Base-by-base conservation (phyloP, 2,888 invertebrate species). In the Sarcophaga caerulescens region DNA sequence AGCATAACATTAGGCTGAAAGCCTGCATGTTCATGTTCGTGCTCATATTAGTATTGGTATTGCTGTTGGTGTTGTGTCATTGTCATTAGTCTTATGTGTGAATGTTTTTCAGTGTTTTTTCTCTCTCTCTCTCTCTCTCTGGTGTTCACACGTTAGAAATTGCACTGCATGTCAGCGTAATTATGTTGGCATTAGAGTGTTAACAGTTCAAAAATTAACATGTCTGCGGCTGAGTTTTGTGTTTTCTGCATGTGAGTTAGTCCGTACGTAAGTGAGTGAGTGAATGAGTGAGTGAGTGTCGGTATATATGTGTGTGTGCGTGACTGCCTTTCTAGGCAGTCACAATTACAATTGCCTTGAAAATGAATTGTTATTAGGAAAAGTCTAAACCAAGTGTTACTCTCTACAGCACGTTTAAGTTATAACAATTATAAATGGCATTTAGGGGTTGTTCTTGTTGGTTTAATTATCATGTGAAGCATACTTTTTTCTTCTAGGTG, bases 121-220 rank as follows among this genome's bases (percentile, higher is more conserved):
- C 35, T 10, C 35, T 35, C 8, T 35, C 35, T 35, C 10, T 35
- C 8, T 66, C 25, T 52, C 14, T 78, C 25, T 57, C 45, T 78
- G 81, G 35, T 71, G 71, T 85, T 79, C 71, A 65, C 66, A 59
- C 62, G 65, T 69, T 45, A 62, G 21, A 81, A 84, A 84, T 84
- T 81, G 79, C 85, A 85, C 71, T 85, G 85, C 87, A 85, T 87
- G 84, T 87, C 81, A 81, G 86, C 84, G 86, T 88, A 88, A 88
- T 88, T 88, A 86, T 86, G 88, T 87, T 87, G 79, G 88, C 83
- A 88, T 87, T 87, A 88, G 87, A 88, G 88, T 88, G 88, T 88
- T 88, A 88, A 88, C 88, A 88, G 88, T 88, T 88, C 84, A 88
- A 86, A 86, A 88, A 88, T 88, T 88, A 88, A 88, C 88, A 87